These are phyloP conservation scores for Piprites chloris DNA, from an alignment of 2,113 vertebrate genomes.

Conservation along the genomic window DNA sequence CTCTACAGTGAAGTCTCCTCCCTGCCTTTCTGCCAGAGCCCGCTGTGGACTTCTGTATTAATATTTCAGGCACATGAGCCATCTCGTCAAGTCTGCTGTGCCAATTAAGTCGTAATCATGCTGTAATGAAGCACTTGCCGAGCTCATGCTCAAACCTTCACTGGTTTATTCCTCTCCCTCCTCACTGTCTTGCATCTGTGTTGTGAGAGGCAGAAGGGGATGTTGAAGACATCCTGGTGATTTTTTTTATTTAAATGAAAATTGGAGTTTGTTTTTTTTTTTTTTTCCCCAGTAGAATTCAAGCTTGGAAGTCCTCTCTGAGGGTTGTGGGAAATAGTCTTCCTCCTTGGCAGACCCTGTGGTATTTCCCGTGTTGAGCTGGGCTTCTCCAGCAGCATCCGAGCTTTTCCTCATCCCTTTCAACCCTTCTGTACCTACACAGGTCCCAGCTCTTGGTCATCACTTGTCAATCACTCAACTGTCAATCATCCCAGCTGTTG, in stretches of 20 bases:
- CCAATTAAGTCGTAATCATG: neutral
- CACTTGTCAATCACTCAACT: neutral
- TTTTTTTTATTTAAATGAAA: neutral
- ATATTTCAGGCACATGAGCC: neutral
- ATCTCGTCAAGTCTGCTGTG: neutral
- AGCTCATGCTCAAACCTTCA: neutral
- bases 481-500: fast-evolving
- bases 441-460: neutral
- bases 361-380: fast-evolving
- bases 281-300: neutral
- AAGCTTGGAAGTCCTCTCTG: neutral
- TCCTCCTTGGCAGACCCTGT: neutral
- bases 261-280: neutral
- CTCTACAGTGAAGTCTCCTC: neutral
- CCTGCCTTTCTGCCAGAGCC: neutral
- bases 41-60: neutral
- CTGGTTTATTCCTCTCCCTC: neutral
- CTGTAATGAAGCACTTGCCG: neutral
- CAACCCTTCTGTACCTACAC: neutral
- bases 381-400: neutral
- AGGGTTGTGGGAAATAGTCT: neutral
- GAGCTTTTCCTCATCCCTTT: neutral
- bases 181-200: neutral
- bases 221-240: fast-evolving
- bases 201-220: neutral